Conservation (phyloP, 2,888 invertebrate genomes). For the Phania funesta region DNA sequence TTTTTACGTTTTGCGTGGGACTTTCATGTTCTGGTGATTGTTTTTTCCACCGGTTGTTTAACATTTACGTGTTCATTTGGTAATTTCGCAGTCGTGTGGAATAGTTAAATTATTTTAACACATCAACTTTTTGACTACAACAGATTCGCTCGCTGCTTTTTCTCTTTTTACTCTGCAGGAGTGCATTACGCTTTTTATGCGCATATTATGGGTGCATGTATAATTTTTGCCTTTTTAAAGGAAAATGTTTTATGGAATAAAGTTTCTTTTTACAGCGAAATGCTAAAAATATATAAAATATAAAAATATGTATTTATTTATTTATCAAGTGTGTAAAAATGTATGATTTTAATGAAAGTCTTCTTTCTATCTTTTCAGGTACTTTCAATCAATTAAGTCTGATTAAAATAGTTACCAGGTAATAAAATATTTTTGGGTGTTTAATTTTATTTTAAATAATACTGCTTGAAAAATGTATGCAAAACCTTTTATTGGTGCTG, state of each 20-base stretch:
- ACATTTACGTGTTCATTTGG: slow-evolving; percentile 63
- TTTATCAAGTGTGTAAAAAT: too few species aligned
- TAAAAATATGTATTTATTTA: not conserved
- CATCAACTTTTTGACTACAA: slow-evolving; percentile 46
- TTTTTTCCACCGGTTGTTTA: slow-evolving; percentile 42
- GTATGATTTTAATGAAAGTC: not conserved
- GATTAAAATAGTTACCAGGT: not conserved
- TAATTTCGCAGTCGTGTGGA: slow-evolving; percentile 61
- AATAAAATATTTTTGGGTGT: not conserved
- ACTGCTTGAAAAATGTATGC: too few species aligned
- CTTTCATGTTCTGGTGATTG: slow-evolving; percentile 6
- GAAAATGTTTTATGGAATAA: not conserved
- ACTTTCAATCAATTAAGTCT: slow-evolving; percentile 5
- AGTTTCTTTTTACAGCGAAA: too few species aligned
- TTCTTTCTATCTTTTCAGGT: slow-evolving; percentile 27
- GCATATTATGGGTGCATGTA: not conserved
- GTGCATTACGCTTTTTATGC: slow-evolving; percentile 19
- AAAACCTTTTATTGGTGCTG: too few species aligned
- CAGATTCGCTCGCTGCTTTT: slow-evolving; percentile 23
- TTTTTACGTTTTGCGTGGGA: slow-evolving; percentile 6
- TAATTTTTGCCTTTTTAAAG: not conserved
- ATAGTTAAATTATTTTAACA: slow-evolving; percentile 58
- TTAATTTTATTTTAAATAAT: too few species aligned
- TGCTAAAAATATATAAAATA: not conserved
- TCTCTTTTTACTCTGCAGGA: not conserved